phyloP scores from a whole-genome alignment of 2,113 vertebrate species.

The Pica pica region DNA sequence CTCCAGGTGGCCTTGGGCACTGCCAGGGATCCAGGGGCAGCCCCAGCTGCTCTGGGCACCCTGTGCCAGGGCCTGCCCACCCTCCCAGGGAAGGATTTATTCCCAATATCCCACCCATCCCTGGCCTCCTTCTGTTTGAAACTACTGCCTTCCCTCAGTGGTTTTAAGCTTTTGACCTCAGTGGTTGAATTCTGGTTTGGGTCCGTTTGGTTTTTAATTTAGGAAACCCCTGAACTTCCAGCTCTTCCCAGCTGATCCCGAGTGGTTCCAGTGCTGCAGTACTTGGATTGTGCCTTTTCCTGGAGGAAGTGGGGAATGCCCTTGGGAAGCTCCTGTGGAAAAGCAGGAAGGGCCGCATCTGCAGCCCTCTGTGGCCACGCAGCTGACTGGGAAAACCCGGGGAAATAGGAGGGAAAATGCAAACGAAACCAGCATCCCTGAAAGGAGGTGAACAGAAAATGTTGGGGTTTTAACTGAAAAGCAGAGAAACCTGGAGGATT shows the following conservation, averaged over 20 bases:
- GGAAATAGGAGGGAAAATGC: neutral
- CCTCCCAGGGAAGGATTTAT: neutral
- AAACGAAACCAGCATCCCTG: neutral
- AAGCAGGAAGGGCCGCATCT: neutral
- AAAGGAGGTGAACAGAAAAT: neutral
- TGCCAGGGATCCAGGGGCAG: neutral
- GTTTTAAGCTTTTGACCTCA: neutral
- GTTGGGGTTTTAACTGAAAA: neutral
- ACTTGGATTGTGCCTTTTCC: neutral
- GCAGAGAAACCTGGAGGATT: neutral
- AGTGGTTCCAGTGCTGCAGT: neutral
- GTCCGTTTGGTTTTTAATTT: neutral
- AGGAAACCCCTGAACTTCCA: neutral
- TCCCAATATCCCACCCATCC: rapidly evolving
- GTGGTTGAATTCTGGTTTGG: neutral
- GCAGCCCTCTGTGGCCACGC: neutral
- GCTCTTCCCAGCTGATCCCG: neutral
- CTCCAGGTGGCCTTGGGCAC: neutral
- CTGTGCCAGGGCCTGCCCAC: neutral
- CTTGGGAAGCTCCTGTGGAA: neutral
- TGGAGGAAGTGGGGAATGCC: neutral
- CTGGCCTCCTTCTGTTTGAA: neutral
- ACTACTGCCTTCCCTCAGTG: neutral
- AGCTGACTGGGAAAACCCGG: neutral
- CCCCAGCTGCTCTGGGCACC: neutral